phyloP scores from a whole-genome alignment of 2,113 vertebrate genomes.

The Spilogale gracilis region DNA sequence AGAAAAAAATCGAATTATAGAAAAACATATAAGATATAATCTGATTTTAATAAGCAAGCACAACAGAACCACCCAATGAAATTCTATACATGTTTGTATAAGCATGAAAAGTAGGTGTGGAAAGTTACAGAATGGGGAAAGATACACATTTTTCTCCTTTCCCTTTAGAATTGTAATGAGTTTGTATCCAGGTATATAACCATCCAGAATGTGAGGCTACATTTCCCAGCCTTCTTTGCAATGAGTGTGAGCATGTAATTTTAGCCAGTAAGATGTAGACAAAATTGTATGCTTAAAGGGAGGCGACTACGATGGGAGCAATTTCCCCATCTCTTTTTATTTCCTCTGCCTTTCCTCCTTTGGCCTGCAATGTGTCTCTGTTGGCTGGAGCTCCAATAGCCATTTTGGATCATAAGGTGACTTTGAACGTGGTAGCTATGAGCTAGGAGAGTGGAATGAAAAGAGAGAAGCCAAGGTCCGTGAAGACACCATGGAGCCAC shows the following conservation, averaged over 20 bases:
- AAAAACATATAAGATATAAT: neutral
- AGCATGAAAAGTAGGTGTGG: neutral
- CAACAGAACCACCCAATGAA: neutral
- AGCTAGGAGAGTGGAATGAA: neutral
- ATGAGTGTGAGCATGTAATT: neutral
- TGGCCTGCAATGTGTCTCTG: neutral
- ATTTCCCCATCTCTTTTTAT: neutral
- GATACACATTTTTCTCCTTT: neutral
- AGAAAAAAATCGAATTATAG: neutral
- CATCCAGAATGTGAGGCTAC: neutral
- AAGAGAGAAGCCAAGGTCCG: neutral
- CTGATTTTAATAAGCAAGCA: slow-evolving; percentile 15
- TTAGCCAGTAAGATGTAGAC: neutral
- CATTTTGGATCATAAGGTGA: neutral
- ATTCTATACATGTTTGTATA: neutral
- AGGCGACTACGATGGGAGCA: neutral
- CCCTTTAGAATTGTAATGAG: neutral
- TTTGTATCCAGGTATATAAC: neutral
- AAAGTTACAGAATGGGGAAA: neutral
- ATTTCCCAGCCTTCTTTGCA: neutral
- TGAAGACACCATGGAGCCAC: neutral
- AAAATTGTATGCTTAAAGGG: neutral
- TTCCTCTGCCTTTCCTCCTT: neutral
- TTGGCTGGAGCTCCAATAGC: neutral
- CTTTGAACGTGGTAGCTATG: neutral